Conservation (phyloP, 1,140 invertebrate species). For the Pygmarrhopalites habei region DNA sequence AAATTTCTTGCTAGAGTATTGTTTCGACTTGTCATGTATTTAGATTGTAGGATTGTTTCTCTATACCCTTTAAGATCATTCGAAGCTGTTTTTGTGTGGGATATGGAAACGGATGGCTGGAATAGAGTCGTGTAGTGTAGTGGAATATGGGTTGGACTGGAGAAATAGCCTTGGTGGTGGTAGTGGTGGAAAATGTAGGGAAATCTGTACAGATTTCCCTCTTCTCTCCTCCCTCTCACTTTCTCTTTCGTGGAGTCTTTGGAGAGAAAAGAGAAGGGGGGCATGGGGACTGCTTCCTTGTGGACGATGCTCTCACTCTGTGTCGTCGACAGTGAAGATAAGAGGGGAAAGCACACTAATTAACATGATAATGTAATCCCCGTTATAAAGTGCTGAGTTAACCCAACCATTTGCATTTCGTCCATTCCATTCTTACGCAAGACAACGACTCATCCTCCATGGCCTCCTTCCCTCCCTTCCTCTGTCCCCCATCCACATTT, state of each 20-base stretch:
- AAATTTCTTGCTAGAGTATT: too few species aligned
- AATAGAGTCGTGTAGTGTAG: too few species aligned
- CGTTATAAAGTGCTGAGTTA: conserved; percentile 36
- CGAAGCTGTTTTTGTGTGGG: background rate
- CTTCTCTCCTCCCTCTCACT: background rate
- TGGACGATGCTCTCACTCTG: background rate
- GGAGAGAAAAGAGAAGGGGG: background rate
- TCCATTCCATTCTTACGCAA: conserved; percentile 10
- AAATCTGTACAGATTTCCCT: too few species aligned
- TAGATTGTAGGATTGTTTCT: background rate
- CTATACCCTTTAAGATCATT: background rate
- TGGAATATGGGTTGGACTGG: too few species aligned
- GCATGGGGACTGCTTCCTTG: background rate
- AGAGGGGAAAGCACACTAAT: conserved; percentile 21
- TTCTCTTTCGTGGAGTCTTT: background rate
- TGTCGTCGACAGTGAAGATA: conserved; percentile 3
- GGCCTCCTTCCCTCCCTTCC: conserved; percentile 6
- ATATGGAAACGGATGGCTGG: too few species aligned
- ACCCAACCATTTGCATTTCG: conserved; percentile 31
- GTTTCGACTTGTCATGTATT: too few species aligned
- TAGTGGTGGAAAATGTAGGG: too few species aligned
- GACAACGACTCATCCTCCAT: background rate
- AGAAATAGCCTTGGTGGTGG: too few species aligned
- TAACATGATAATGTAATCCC: conserved; percentile 37
- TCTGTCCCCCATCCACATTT: background rate